phyloP scores from a whole-genome alignment of 1,140 invertebrate species.

The Nautilus pompilius region DNA sequence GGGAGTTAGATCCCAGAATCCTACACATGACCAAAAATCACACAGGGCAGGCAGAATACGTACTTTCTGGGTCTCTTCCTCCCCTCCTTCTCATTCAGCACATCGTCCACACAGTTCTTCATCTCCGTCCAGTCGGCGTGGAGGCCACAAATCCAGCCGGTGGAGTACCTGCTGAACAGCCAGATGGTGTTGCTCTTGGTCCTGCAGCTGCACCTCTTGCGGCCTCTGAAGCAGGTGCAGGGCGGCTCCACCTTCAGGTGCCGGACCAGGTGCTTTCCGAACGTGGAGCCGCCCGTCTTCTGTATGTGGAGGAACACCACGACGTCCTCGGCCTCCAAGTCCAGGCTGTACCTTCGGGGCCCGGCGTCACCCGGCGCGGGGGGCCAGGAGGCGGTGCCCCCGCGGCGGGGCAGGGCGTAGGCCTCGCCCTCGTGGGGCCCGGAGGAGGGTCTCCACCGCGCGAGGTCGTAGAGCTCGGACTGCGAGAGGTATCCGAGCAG shows the following conservation, averaged over 20 bases:
- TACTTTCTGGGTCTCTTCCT: slow-evolving; percentile 39
- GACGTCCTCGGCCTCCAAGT: slow-evolving; percentile 67
- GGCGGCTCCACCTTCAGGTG: slow-evolving; percentile 75
- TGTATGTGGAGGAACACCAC: slow-evolving; percentile 99
- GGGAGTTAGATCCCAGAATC: background rate
- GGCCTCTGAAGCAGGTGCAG: slow-evolving; percentile 32
- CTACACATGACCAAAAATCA: background rate
- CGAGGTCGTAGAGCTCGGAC: too few species aligned
- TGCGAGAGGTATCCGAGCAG: slow-evolving; percentile 11
- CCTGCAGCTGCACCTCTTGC: slow-evolving; percentile 46
- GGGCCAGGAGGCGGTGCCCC: too few species aligned
- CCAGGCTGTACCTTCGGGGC: slow-evolving; percentile 14
- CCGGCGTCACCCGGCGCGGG: background rate
- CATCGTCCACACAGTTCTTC: slow-evolving; percentile 65
- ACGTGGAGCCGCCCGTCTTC: slow-evolving; percentile 88
- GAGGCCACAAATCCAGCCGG: slow-evolving; percentile 97
- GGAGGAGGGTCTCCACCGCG: too few species aligned
- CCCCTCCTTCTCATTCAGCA: slow-evolving; percentile 52
- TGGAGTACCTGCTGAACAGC: slow-evolving; percentile 97
- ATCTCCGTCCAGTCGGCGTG: slow-evolving; percentile 99
- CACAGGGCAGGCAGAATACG: too few species aligned
- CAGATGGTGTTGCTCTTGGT: slow-evolving; percentile 60
- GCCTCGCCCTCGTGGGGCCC: too few species aligned
- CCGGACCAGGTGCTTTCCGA: slow-evolving; percentile 90
- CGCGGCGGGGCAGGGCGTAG: too few species aligned